phyloP scores from a whole-genome alignment of 2,888 invertebrate genomes.

The Linyphia triangularis region DNA sequence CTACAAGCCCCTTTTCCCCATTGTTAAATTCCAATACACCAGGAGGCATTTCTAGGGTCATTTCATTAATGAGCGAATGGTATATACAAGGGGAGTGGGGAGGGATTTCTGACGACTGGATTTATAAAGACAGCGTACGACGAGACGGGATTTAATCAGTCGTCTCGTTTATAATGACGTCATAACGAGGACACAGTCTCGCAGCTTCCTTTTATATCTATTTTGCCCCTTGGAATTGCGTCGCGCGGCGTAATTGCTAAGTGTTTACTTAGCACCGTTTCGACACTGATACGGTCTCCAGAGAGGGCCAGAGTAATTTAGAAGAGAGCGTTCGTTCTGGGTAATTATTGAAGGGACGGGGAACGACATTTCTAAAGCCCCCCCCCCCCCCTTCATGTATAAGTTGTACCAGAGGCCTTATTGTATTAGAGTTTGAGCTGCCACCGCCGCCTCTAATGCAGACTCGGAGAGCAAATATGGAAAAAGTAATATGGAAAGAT shows the following conservation, averaged over 20 bases:
- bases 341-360: constrained; percentile 53
- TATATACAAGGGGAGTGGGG: constrained; percentile 5
- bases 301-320: constrained; percentile 41
- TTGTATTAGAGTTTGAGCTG: constrained; percentile 9
- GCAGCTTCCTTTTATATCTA: constrained; percentile 58
- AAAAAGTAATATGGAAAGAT: constrained; percentile 28
- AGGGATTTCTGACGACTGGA: constrained; percentile 53
- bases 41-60: constrained; percentile 54
- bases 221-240: constrained; percentile 46
- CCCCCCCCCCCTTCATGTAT: neutral
- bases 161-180: constrained; percentile 72
- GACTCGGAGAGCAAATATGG: neutral
- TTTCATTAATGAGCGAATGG: constrained; percentile 69
- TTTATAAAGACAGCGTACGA: constrained; percentile 44
- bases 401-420: constrained; percentile 22
- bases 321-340: constrained; percentile 52
- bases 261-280: constrained; percentile 66
- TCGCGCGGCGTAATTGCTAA: constrained; percentile 62
- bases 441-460: neutral
- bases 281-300: constrained; percentile 63
- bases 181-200: constrained; percentile 46
- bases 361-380: too few species aligned
- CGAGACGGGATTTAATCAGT: constrained; percentile 63
- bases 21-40: constrained; percentile 63
- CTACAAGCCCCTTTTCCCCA: constrained; percentile 10